These are phyloP conservation scores for Elysia crispata DNA, from an alignment of 2,888 invertebrate genomes.

Conservation along the genomic window DNA sequence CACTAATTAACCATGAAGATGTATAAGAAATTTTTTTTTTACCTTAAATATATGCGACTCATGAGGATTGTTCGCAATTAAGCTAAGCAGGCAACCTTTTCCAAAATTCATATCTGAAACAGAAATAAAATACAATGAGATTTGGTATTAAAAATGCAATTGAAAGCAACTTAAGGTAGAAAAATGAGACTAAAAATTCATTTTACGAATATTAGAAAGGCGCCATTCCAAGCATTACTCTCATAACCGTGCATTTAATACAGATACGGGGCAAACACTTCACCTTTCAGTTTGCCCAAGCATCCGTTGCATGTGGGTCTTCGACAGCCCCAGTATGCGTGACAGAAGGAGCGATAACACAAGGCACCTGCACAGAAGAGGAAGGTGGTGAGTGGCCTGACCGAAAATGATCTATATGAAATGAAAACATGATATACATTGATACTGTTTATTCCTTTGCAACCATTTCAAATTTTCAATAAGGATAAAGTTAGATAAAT, in stretches of 20 bases:
- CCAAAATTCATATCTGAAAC: constrained; percentile 73
- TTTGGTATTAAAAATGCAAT: no score
- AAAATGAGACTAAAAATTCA: neutral
- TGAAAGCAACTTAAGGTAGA: neutral
- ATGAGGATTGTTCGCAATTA: constrained; percentile 69
- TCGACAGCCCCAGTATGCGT: constrained; percentile 75
- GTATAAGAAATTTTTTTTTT: no score
- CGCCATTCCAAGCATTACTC: no score
- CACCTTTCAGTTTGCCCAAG: constrained; percentile 72
- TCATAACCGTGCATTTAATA: no score
- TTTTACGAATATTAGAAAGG: neutral
- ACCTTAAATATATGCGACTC: constrained; percentile 74
- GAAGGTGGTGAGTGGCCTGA: neutral
- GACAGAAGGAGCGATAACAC: constrained; percentile 72
- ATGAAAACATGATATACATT: no score
- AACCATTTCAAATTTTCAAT: no score
- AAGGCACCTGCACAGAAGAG: constrained; percentile 62
- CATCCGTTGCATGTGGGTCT: constrained; percentile 72
- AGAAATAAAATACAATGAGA: neutral
- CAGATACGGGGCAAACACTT: neutral
- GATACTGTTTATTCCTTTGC: no score
- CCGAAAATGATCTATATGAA: no score
- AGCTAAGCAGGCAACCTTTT: constrained; percentile 59
- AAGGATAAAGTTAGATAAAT: no score
- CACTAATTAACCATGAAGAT: no score